Evolutionary conservation across 2,113 vertebrate genomes (phyloP).

Genomic region (Garra rufa): DNA sequence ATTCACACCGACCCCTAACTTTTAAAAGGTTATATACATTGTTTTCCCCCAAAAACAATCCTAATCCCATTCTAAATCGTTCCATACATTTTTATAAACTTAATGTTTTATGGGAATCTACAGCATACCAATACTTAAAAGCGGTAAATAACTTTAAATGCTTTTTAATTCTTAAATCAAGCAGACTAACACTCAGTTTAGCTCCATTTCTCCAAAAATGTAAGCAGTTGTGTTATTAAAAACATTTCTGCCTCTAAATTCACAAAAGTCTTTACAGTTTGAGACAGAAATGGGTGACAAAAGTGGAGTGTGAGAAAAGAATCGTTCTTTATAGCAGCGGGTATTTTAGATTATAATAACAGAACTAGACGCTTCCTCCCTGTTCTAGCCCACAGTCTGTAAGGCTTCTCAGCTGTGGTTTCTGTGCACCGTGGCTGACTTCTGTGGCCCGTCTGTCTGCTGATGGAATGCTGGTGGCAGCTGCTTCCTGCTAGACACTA

Average conservation of each 20-base stretch:
- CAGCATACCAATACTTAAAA: neutral
- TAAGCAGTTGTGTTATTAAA: neutral
- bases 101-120: neutral
- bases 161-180: conserved; percentile 15
- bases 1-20: neutral
- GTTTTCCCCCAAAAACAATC: too few relatives aligned
- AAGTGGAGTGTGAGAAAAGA: neutral
- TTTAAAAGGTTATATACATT: too few relatives aligned
- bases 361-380: conserved; percentile 45
- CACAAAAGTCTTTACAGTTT: neutral
- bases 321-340: neutral
- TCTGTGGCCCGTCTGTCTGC: conserved; percentile 56
- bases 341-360: conserved; percentile 2
- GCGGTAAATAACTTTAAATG: neutral
- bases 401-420: conserved; percentile 44
- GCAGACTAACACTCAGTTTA: conserved; percentile 5
- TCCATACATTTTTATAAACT: neutral
- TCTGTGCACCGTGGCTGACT: conserved; percentile 36
- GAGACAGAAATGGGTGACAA: neutral
- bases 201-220: neutral
- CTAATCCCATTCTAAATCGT: too few relatives aligned
- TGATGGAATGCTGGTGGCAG: conserved; percentile 66
- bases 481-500: conserved; percentile 68
- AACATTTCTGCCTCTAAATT: neutral
- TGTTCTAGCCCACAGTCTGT: neutral